phyloP scores from a whole-genome alignment of 2,113 vertebrate species.

The Rafetus swinhoei region DNA sequence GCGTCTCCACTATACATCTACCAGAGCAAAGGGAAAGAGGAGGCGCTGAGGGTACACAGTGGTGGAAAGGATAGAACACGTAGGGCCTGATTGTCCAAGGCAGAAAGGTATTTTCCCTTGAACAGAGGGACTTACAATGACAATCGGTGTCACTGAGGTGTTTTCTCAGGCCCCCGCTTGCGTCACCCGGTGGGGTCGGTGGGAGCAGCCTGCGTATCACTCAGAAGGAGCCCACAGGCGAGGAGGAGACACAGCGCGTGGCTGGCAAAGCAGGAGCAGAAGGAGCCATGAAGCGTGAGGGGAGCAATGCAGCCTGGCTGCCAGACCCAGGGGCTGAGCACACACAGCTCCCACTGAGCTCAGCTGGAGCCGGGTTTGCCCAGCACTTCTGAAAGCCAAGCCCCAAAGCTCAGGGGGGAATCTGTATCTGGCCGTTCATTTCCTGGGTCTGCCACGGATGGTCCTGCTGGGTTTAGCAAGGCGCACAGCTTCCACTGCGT shows the following conservation, averaged over 20 bases:
- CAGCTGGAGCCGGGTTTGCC: not conserved
- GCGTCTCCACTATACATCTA: not conserved
- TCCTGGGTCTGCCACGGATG: too few species aligned
- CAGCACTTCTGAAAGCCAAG: not conserved
- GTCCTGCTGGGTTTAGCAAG: too few species aligned
- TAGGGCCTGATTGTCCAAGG: not conserved
- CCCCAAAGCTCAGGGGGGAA: not conserved
- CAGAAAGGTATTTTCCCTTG: not conserved
- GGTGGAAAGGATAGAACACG: not conserved
- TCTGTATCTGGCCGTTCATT: not conserved
- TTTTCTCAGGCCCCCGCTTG: not conserved
- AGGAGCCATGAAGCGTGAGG: not conserved
- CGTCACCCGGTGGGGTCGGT: not conserved
- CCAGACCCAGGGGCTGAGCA: not conserved
- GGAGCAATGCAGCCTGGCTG: not conserved
- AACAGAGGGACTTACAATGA: too few species aligned
- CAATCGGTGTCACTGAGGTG: accelerated
- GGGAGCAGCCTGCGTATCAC: not conserved
- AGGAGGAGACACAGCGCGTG: not conserved
- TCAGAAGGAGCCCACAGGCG: not conserved
- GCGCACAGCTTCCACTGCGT: too few species aligned
- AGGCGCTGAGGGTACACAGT: not conserved
- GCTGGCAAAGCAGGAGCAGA: not conserved
- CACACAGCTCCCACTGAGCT: not conserved
- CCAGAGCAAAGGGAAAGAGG: not conserved